Evolutionary conservation across 2,797 vertebrate species (phyloP).

Genomic region (Poeciliopsis presidionis): DNA sequence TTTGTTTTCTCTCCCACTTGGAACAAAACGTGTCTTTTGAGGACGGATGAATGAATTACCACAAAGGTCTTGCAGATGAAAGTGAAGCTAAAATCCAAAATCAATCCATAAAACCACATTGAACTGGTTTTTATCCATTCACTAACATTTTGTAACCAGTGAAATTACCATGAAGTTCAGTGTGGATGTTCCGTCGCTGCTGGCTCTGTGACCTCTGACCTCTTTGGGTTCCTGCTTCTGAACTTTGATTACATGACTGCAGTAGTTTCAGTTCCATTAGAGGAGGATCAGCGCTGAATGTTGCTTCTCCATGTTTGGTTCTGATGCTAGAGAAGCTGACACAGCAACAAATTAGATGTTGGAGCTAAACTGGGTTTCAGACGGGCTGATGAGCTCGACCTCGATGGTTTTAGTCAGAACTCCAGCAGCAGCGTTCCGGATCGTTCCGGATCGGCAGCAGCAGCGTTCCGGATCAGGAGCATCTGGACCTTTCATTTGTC

Average conservation of each 20-base stretch:
- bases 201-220: neutral
- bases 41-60: conserved; percentile 65
- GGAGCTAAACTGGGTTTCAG: too few relatives aligned
- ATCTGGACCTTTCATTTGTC: too few relatives aligned
- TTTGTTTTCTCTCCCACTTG: conserved; percentile 60
- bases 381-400: too few relatives aligned
- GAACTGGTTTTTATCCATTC: conserved; percentile 7
- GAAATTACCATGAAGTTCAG: neutral
- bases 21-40: conserved; percentile 54
- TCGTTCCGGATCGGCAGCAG: too few relatives aligned
- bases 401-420: too few relatives aligned
- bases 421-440: too few relatives aligned
- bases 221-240: neutral
- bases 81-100: conserved; percentile 48
- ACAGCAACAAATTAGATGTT: too few relatives aligned
- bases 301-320: too few relatives aligned
- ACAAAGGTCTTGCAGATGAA: conserved; percentile 65
- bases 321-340: too few relatives aligned
- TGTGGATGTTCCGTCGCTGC: neutral
- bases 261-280: neutral
- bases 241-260: neutral
- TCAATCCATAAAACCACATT: conserved; percentile 39
- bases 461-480: too few relatives aligned
- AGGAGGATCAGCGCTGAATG: too few relatives aligned
- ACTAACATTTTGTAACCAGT: neutral